Percentiles rank a stretch among this genome's conserved stretches.
phyloP scores from a whole-genome alignment of 2,888 invertebrate genomes.

The Steinernema scapterisci region DNA sequence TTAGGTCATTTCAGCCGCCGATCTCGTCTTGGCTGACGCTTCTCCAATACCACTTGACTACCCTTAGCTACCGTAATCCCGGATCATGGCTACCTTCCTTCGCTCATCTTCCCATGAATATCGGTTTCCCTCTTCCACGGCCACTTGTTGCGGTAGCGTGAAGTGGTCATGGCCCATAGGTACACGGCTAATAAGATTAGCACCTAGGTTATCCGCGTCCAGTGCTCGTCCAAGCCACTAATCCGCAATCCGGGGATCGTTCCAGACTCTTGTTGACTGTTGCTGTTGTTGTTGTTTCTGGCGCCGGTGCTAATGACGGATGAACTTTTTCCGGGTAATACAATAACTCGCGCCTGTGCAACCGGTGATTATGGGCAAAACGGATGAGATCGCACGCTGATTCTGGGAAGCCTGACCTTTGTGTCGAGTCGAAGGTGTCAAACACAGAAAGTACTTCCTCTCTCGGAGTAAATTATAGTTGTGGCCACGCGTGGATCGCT shows the following conservation, averaged over 20 bases:
- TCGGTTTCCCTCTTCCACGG: conserved; percentile 4
- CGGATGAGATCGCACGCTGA: conserved; percentile 6
- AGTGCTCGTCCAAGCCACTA: neutral
- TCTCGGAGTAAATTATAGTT: conserved; percentile 5
- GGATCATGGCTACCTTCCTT: neutral
- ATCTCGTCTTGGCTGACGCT: too few species aligned
- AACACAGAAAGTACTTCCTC: conserved; percentile 17
- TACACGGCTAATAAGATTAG: conserved; percentile 31
- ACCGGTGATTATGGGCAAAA: conserved; percentile 19
- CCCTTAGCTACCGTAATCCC: conserved; percentile 26
- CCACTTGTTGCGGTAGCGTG: conserved; percentile 22
- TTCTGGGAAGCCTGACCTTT: conserved; percentile 23
- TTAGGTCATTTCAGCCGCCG: too few species aligned
- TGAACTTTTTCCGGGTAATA: neutral
- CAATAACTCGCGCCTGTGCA: conserved; percentile 29
- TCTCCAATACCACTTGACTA: conserved; percentile 1
- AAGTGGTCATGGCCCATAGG: conserved; percentile 30
- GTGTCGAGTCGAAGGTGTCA: conserved; percentile 14
- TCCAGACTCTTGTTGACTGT: neutral
- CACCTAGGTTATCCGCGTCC: neutral
- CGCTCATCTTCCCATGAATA: neutral
- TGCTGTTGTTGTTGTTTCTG: neutral
- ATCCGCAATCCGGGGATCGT: neutral
- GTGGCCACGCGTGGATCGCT: neutral
- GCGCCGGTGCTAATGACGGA: conserved; percentile 3